A percentile compares a stretch with the other conserved stretches of the same genome.
Conservation (phyloP, 1,140 invertebrate species). For the fruit fly (Drosophila melanogaster) region Release_6_plus_ISO1_MT NT_037436.4:13134501-13135000, state of each 20-base stretch:
- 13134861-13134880: constrained; percentile 71
- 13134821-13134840: neutral
- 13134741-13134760: constrained; percentile 74
- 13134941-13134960: constrained; percentile 25
- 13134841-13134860: constrained; percentile 43
- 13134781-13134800: constrained; percentile 27
- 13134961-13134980: constrained; percentile 8
- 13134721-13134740: constrained; percentile 75
- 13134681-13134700: constrained; percentile 19
- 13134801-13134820: neutral
- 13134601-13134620: too few relatives aligned
- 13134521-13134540: neutral
- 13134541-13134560: too few relatives aligned
- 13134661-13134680: too few relatives aligned
- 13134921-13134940: constrained; percentile 69
- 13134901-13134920: constrained; percentile 50
- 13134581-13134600: too few relatives aligned
- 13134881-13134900: constrained; percentile 43
- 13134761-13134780: constrained; percentile 61
- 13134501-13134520: neutral
- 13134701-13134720: constrained; percentile 62
- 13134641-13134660: neutral
- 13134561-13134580: too few relatives aligned
- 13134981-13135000: constrained; percentile 30
- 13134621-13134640: too few relatives aligned